Evolutionary conservation across 2,797 vertebrate genomes (phyloP).

Genomic region (Galagoides demidoff): DNA sequence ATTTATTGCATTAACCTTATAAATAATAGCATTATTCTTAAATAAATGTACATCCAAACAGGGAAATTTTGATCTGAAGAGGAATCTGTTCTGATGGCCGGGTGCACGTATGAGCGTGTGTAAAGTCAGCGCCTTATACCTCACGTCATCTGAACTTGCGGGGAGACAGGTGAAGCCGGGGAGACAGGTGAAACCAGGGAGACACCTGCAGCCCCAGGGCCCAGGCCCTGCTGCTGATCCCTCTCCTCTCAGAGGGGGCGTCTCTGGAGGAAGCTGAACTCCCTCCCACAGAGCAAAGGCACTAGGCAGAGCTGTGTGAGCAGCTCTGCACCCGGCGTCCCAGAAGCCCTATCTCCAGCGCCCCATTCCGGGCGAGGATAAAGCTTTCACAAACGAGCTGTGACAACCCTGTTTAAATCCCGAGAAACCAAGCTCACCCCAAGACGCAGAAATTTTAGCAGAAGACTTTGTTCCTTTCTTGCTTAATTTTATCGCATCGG

Average conservation of each 20-base stretch:
- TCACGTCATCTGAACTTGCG: not conserved
- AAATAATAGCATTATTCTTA: not conserved
- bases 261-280: too few relatives aligned
- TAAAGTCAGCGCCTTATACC: accelerated
- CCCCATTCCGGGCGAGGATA: accelerated
- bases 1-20: not conserved
- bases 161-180: not conserved
- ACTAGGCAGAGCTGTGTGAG: not conserved
- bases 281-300: not conserved
- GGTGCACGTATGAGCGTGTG: not conserved
- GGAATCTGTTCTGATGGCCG: not conserved
- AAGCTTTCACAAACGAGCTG: not conserved
- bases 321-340: not conserved
- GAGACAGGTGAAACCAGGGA: not conserved
- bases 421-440: not conserved
- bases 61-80: not conserved
- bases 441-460: not conserved
- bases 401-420: not conserved
- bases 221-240: too few relatives aligned
- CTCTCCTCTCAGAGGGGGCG: too few relatives aligned
- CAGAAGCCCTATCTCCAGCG: not conserved
- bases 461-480: not conserved
- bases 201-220: not conserved
- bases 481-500: not conserved
- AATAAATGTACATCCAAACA: not conserved